Percentiles rank a stretch among this genome's conserved stretches.
phyloP scores from a whole-genome alignment of 2,113 vertebrate genomes.

The Mesembrinibis cayennensis region DNA sequence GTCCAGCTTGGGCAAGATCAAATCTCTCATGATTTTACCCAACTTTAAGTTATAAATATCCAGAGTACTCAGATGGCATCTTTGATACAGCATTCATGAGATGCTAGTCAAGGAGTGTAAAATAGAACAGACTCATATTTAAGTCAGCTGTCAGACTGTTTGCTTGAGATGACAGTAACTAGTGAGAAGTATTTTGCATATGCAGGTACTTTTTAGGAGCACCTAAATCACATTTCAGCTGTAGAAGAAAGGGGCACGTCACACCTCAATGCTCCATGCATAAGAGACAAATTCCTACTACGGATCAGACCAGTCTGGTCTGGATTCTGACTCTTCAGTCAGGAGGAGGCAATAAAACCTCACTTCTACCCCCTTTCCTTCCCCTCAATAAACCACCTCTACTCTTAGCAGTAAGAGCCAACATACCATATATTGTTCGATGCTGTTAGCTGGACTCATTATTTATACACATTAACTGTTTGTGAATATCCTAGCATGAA shows the following conservation, averaged over 20 bases:
- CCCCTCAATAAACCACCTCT: background rate
- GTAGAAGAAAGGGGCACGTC: background rate
- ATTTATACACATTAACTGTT: background rate
- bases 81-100: background rate
- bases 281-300: background rate
- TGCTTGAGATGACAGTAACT: background rate
- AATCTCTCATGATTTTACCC: background rate
- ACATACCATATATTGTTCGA: background rate
- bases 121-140: background rate
- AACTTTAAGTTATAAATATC: background rate
- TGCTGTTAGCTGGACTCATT: background rate
- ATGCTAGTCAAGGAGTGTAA: background rate
- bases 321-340: background rate
- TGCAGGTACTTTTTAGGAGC: background rate
- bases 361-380: background rate
- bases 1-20: background rate
- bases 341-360: background rate
- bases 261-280: background rate
- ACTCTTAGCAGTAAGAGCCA: background rate
- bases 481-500: background rate
- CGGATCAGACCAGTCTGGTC: background rate
- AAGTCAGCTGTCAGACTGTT: background rate
- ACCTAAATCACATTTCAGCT: background rate
- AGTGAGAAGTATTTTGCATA: background rate
- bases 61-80: background rate